Evolutionary conservation across 2,113 vertebrate species (phyloP), one percentile per base, ranked within the genome.

Genomic region (Oxyruncus cristatus): DNA sequence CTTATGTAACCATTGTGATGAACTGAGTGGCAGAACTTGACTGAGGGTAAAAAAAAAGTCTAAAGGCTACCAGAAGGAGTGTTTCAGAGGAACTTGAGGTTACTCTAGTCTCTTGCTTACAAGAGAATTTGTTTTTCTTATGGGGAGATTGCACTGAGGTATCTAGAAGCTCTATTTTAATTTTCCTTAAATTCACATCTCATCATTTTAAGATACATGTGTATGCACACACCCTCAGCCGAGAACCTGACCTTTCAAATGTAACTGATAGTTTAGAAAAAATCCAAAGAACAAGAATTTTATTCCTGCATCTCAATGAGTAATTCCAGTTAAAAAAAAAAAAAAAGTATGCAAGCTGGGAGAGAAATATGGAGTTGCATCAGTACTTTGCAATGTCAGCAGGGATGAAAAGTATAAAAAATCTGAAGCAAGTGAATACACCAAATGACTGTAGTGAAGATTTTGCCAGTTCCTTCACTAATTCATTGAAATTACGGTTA

Each of bases 291-390:
- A 11, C 11, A 17, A 52, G 7, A 85, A 21, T 72, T 89, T 81
- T 62, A 42, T 82, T n/a, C 8, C 26, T 82, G 39, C 14, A 68
- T 72, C 23, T 79, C 66, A 72, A 18, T 84, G 61, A 79, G 24
- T 22, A 49, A 46, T 76, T 90, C 79, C 17, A 61, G 19, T 59
- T 15, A 44, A 33, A 21, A 75, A 15, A 44, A 33, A 21, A 75
- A 71, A 12, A 32, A 4, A 15, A 1, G 0, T 3, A 6, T 46
- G 41, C 24, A 49, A 49, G 12, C 27, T 50, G 14, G 0, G 66
- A 63, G 14, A 65, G 61, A 71, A 49, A 68, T 67, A 32, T 26
- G 22, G 47, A 73, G 17, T 37, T 71, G 15, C 8, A 42, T 61
- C 42, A 22, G 14, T 52, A 72, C 26, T 76, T 73, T 65, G 14